Conservation (phyloP, 2,797 vertebrate species). For the Clarias laeviceps region DNA sequence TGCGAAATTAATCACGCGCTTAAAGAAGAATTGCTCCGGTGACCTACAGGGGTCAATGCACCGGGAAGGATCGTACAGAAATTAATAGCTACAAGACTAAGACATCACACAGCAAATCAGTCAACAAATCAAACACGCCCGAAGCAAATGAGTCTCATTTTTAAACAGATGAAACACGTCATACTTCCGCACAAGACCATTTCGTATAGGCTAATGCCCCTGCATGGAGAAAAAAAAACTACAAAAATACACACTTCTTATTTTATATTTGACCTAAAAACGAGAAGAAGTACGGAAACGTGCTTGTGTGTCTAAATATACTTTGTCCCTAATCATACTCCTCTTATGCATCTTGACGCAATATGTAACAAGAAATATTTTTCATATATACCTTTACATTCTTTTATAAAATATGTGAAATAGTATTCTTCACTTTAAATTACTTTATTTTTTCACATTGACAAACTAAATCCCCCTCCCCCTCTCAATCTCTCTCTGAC, state of each 20-base stretch:
- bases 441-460: neutral
- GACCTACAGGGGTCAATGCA: slow-evolving; percentile 68
- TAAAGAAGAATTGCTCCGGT: slow-evolving; percentile 74
- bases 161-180: slow-evolving; percentile 62
- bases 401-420: no score
- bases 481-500: neutral
- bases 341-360: neutral
- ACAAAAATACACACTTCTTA: neutral
- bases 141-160: slow-evolving; percentile 70
- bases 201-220: slow-evolving; percentile 28
- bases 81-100: slow-evolving; percentile 76
- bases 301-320: neutral
- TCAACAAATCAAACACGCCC: slow-evolving; percentile 73
- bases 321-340: neutral
- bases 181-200: slow-evolving; percentile 17
- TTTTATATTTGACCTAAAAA: slow-evolving; percentile 29
- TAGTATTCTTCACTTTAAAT: neutral
- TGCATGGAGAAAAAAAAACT: neutral
- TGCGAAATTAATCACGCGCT: slow-evolving; percentile 82
- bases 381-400: no score
- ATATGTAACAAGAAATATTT: neutral
- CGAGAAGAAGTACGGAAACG: neutral
- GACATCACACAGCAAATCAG: slow-evolving; percentile 77
- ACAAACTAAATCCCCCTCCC: neutral
- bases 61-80: slow-evolving; percentile 55